Evolutionary conservation across 2,113 vertebrate genomes (phyloP), one percentile per base, ranked within the genome.

Genomic region (Addax nasomaculatus): DNA sequence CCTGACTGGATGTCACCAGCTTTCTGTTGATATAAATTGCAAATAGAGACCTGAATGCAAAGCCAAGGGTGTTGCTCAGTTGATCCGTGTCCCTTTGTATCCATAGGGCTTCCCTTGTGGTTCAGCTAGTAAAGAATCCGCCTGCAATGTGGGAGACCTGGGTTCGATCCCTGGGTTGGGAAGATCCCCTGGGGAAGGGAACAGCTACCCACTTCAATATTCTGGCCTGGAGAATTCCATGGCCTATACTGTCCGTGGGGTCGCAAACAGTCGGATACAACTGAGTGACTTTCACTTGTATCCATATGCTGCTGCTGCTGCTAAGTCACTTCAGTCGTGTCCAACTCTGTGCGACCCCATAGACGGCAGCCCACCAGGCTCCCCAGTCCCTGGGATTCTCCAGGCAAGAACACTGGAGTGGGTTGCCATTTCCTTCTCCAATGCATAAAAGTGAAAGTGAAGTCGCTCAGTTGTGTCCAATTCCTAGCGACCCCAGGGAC

Each of bases 321-420:
- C 30, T 17, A 9, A n/a, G 62, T n/a, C 0, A 3, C 62, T 64
- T 64, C 62, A 64, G 15, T n/a, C 1, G 0, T 64, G 62, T 64
- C 62, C 3, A 0, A 9, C 62, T 64, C 62, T 64, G 29, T 33
- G 62, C 7, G 1, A n/a, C 15, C 15, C 30, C 62, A 64, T n/a
- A 64, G 15, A 64, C 3, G 0, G 62, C 15, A 64, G 30, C 62
- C 62, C 15, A 64, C 62, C 30, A 64, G 62, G 30, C 7, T 64
- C 62, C 30, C 7, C 62, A 3, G 0, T 64, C 30, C 62, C 62
- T 64, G 62, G 62, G 30, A 17, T 64, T n/a, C 62, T 64, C 62
- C 62, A 64, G 62, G 62, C 15, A 64, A 64, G 62, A 64, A n/a
- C 2, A 64, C 30, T 64, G 62, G 62, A 64, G 30, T 64, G 15